Conservation (phyloP, 2,113 vertebrate species). For the Pteronura brasiliensis region DNA sequence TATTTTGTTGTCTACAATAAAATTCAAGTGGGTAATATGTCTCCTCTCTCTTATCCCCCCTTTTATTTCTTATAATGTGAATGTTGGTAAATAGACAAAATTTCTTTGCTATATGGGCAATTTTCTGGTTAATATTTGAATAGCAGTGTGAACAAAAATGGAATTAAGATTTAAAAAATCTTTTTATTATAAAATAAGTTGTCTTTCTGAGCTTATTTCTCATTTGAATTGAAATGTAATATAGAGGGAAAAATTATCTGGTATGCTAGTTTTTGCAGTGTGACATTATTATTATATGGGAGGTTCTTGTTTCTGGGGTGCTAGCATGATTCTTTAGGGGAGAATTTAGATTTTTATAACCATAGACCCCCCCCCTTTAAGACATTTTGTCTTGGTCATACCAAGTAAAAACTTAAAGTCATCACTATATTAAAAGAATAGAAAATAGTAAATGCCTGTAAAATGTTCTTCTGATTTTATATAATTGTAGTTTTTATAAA, state of each 20-base stretch:
- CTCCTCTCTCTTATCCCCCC: not conserved
- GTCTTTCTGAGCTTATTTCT: not conserved
- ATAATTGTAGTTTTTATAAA: not conserved
- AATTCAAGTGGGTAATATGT: not conserved
- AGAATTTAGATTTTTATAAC: not conserved
- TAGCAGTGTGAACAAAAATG: not conserved
- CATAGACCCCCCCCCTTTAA: not conserved
- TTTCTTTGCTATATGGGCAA: not conserved
- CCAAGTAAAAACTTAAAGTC: not conserved
- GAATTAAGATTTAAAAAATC: not conserved
- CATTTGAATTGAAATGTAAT: not conserved
- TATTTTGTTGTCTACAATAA: not conserved
- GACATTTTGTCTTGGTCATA: not conserved
- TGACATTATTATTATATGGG: not conserved
- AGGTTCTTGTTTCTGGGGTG: not conserved
- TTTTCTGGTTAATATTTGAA: not conserved
- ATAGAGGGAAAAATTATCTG: not conserved
- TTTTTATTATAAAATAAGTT: not conserved
- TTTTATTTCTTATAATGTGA: not conserved
- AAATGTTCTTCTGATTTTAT: not conserved
- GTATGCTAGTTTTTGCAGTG: not conserved
- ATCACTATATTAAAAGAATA: not conserved
- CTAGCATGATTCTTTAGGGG: not conserved
- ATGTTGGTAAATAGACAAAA: not conserved
- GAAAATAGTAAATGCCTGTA: not conserved